These are phyloP conservation scores for Lamellibrachia columna DNA, from an alignment of 2,888 invertebrate species.

Conservation along the genomic window DNA sequence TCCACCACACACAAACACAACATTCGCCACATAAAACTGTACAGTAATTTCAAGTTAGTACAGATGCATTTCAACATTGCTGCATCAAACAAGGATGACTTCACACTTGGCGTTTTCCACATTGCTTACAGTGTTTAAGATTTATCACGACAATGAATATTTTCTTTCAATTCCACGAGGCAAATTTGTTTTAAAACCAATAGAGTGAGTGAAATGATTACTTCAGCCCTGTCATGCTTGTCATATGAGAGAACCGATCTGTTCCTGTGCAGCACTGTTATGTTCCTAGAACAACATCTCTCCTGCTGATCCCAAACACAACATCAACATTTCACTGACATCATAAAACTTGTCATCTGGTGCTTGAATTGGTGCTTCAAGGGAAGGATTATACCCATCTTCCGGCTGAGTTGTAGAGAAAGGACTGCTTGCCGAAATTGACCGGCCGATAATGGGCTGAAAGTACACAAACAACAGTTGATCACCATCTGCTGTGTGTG, in stretches of 20 bases:
- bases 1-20: background rate
- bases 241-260: background rate
- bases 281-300: background rate
- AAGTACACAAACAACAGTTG: background rate
- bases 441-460: conserved; percentile 61
- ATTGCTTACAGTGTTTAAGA: background rate
- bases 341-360: background rate
- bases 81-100: background rate
- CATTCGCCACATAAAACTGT: conserved; percentile 16
- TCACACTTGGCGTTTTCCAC: background rate
- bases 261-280: background rate
- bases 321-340: background rate
- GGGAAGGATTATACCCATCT: conserved; percentile 53
- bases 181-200: background rate
- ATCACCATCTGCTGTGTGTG: background rate
- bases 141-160: background rate
- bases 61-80: background rate
- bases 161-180: background rate
- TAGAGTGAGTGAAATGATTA: background rate
- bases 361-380: background rate
- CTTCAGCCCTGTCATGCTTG: background rate
- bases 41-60: background rate
- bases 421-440: conserved; percentile 56
- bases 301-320: background rate
- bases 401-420: conserved; percentile 61